Evolutionary conservation across 2,113 vertebrate genomes (phyloP), one percentile per base, ranked within the genome.

Genomic region (Anser cygnoides): DNA sequence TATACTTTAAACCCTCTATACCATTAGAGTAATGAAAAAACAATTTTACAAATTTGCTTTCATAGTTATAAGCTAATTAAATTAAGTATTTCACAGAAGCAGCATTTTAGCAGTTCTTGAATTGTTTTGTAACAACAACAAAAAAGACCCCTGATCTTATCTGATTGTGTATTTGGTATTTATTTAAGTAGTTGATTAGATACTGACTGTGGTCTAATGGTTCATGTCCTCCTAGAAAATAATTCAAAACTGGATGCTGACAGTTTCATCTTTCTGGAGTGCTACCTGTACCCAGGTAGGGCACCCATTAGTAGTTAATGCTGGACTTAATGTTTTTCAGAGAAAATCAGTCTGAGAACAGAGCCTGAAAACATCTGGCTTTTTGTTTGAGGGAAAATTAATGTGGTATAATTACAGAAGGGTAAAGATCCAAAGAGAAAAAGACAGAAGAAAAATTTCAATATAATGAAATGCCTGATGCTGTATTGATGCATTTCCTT

Each of bases 341-440:
- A 67, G 73, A 58, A 94, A 70, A 67, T 73, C 21, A 43, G 22
- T 17, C 62, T 52, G 73, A 86, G 54, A 77, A 28, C 80, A 82
- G 82, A 93, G 82, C 84, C 72, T 91, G 50, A 33, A 79, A 90
- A 91, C 87, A 92, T 85, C 79, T 90, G 92, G 49, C 35, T 92
- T 91, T 86, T 74, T 73, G 70, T 58, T 41, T 44, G 50, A 68
- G 65, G 65, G 66, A n/a, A 67, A 77, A 84, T 84, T 77, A 82
- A 86, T 62, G 37, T 35, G 78, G 22, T 50, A 4, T 92, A 94
- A 92, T 68, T 86, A 76, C 57, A 70, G 62, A 49, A 92, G 81
- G 72, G 74, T 85, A 84, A 83, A 87, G 35, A 89, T 84, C 74
- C 76, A 57, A 17, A 41, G 29, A 80, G 57, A 74, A 26, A 67